Evolutionary conservation across 2,113 vertebrate species (phyloP), one percentile per base, ranked within the genome.

Genomic region (Scophthalmus maximus): DNA sequence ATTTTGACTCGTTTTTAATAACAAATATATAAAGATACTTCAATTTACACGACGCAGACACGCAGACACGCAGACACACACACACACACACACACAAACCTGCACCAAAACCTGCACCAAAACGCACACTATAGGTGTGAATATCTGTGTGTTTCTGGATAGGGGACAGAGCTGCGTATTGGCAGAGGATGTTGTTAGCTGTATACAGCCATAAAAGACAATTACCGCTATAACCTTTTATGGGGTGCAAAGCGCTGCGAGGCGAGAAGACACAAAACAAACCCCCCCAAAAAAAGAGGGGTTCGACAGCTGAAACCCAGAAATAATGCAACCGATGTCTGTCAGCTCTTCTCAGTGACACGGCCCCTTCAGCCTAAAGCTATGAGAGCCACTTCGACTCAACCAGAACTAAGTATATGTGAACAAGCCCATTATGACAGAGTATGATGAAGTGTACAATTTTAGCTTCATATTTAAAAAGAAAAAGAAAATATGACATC

Each of bases 141-240:
- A 18, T 20, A 17, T 61, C 12, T 29, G 65, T 68, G 62, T 27
- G 46, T 58, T 61, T 70, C 78, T 78, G 71, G 34, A 72, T 59
- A 87, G 81, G 64, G 84, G 68, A 78, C 74, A 59, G 72, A 71
- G 87, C 78, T 88, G 88, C 69, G 87, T 93, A 90, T 93, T 91
- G 93, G 92, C 92, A 94, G 84, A 95, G 93, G 90, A 91, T 91
- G 89, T 91, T 93, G 92, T 92, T 88, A 89, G 94, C 93, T 94
- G 92, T 93, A 88, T 93, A 94, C 91, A 76, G 91, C 93, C 93
- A 96, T 98, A 97, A 97, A 97, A 96, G 93, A 96, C 95, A 93
- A 93, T 93, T 94, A 96, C 94, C 92, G 94, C 94, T 94, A 95
- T 97, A 96, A 96, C 93, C 91, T 85, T 97, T 98, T 97, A 97